Base-by-base conservation (phyloP, 2,797 vertebrate species). In the Pampus argenteus region DNA sequence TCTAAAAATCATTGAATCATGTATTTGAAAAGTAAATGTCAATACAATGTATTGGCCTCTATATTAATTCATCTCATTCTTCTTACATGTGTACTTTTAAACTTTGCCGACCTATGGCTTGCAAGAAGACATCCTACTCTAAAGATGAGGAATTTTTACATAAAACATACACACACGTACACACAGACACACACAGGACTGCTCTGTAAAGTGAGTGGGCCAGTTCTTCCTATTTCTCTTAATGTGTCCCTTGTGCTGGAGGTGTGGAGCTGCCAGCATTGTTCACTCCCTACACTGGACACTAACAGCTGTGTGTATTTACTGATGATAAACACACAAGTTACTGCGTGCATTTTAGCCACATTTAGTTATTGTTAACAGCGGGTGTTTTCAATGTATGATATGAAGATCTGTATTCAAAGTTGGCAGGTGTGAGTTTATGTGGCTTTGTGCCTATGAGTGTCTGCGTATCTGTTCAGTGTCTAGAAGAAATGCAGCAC, bases 251-350 rank as follows among this genome's bases (percentile, higher is more conserved):
- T 87, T 78, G 88, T 90, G 90, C 72, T 86, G 66, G 62, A 81
- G 81, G 80, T 85, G 78, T 79, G 76, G 73, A 81, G 90, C 91
- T 90, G 87, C 88, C 90, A 90, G 90, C 88, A 94, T 93, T 93
- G 90, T 92, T 91, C 90, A 71, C 87, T 55, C 31, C 76, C 85
- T 86, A 49, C 64, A 38, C 79, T 81, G 82, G 82, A 89, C 59
- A 18, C 78, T 81, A 72, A 78, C 89, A 92, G 91, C 91, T 91
- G 91, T 90, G 88, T 86, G 83, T 82, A 77, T 86, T 91, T 87
- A 85, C 76, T 29, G 9, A 74, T 77, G 71, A 83, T 85, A 84
- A 88, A 85, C 76, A 78, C 70, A 72, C 45, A 62, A 74, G 57
- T 76, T 63, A 48, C 55, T 51, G 76, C 38, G 50, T 44, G 75